phyloP scores from a whole-genome alignment of 2,113 vertebrate genomes.

The Anthoscopus minutus region DNA sequence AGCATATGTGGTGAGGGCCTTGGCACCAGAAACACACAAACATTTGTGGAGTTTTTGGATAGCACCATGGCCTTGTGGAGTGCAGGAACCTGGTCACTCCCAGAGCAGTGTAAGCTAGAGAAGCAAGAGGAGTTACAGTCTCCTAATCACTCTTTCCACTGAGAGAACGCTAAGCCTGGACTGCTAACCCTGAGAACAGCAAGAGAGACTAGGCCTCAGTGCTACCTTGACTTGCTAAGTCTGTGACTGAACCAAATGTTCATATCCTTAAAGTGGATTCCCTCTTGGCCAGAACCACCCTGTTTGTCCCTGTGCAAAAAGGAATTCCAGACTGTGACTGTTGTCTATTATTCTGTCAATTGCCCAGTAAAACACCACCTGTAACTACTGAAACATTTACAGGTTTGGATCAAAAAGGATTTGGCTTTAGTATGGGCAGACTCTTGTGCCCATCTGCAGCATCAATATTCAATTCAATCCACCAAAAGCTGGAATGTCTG shows the following conservation, averaged over 20 bases:
- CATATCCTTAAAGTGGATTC: rapidly evolving
- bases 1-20: not conserved
- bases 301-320: not conserved
- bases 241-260: not conserved
- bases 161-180: not conserved
- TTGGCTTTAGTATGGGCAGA: not conserved
- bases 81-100: not conserved
- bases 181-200: not conserved
- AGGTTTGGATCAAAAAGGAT: not conserved
- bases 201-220: not conserved
- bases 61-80: not conserved
- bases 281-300: not conserved
- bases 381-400: not conserved
- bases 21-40: not conserved
- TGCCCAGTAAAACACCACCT: not conserved
- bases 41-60: not conserved
- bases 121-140: not conserved
- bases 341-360: not conserved
- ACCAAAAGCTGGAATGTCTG: not conserved
- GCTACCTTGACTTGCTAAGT: not conserved
- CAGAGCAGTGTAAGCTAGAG: not conserved
- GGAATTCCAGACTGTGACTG: not conserved
- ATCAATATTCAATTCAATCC: not conserved
- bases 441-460: not conserved
- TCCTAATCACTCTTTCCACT: not conserved